These are phyloP conservation scores for Cherax quadricarinatus DNA, from an alignment of 1,140 invertebrate genomes.

Conservation along the genomic window DNA sequence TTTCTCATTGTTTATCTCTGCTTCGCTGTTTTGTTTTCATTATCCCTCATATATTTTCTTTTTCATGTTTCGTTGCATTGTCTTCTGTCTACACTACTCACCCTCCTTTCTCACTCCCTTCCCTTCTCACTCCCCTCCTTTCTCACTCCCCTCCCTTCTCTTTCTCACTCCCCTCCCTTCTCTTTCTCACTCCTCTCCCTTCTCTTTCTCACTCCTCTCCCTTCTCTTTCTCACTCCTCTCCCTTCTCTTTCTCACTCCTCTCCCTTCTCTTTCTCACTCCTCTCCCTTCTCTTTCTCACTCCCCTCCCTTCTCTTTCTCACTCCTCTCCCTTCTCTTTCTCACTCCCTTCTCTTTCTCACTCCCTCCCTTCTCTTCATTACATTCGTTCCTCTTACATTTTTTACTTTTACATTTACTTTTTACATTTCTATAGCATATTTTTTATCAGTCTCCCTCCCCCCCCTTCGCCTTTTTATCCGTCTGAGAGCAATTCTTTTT, in stretches of 20 bases:
- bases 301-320: too few species aligned
- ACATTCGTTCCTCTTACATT: neutral
- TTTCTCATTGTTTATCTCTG: neutral
- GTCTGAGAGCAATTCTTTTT: too few species aligned
- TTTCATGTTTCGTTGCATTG: too few species aligned
- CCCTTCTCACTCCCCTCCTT: neutral
- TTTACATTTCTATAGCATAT: neutral
- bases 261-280: too few species aligned
- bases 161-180: neutral
- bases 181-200: neutral
- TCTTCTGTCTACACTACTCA: neutral
- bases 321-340: neutral
- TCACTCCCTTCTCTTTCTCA: too few species aligned
- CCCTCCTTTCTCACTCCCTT: neutral
- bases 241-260: neutral
- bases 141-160: neutral
- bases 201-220: neutral
- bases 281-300: neutral
- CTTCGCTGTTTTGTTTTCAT: neutral
- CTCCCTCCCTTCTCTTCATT: neutral
- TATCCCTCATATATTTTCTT: neutral
- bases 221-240: neutral
- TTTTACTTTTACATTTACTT: neutral
- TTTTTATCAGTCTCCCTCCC: neutral
- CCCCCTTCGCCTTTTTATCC: neutral